Conservation (phyloP, 2,797 vertebrate species). For the Rousettus madagascariensis region DNA sequence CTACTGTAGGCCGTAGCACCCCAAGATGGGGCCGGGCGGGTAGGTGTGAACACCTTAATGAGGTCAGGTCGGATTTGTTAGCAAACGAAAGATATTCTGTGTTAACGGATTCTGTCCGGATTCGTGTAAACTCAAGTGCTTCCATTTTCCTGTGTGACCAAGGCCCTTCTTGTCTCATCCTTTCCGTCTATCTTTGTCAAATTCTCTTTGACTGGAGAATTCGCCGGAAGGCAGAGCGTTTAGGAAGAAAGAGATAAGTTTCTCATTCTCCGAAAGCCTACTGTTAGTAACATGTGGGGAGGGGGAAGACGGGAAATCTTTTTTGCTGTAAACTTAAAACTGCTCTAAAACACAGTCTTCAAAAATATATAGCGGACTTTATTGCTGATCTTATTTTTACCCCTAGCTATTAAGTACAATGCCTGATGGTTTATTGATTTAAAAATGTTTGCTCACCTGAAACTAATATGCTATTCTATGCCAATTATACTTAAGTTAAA, state of each 20-base stretch:
- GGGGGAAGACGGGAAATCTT: not conserved
- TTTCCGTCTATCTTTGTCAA: not conserved
- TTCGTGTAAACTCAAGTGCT: not conserved
- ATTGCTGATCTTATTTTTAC: not conserved
- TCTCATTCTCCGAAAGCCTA: not conserved
- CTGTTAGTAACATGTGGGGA: not conserved
- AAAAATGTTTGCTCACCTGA: not conserved
- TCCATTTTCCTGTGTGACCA: not conserved
- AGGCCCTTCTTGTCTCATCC: not conserved
- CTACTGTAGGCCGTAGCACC: not conserved
- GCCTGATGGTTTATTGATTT: not conserved
- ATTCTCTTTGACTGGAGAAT: not conserved
- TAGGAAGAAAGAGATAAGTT: not conserved
- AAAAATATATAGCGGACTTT: not conserved
- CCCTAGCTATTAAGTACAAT: not conserved
- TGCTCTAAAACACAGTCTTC: not conserved
- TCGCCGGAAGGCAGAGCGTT: not conserved
- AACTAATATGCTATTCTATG: not conserved
- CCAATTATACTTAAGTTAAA: not conserved
- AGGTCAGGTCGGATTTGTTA: not conserved
- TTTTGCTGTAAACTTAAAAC: not conserved
- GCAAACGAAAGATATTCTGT: not conserved
- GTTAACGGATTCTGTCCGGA: not conserved
- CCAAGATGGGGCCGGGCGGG: not conserved
- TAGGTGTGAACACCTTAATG: not conserved